Evolutionary conservation across 2,113 vertebrate species (phyloP), one percentile per base, ranked within the genome.

Genomic region (Seriola aureovittata): DNA sequence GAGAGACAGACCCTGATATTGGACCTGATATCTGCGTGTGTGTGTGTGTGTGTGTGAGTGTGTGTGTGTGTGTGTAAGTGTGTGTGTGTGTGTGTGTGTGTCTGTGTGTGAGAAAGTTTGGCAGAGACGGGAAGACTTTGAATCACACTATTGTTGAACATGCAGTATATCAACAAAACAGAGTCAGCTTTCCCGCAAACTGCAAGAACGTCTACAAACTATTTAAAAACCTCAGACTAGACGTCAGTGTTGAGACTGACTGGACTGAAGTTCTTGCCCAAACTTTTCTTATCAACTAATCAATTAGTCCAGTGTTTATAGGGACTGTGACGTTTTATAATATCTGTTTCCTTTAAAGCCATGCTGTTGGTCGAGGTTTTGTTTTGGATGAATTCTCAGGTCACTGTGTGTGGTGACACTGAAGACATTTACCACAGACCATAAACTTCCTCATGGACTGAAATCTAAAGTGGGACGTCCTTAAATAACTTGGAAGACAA

Each of bases 81-180:
- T 42, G 38, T 66, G 69, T 36, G 50, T 52, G 12, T 16, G 16
- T 40, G 46, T 48, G 25, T 42, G 40, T 46, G 25, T 25, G 25
- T 25, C 2, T 25, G 25, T 25, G 25, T 29, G 29, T 29, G 29
- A 29, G 29, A 29, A 29, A 50, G 64, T 75, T 5, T 48, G 58
- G 29, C 59, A 71, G 19, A 42, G 19, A 25, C 54, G 52, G 44
- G 23, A 3, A 54, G 4, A 40, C 17, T 40, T 69, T 79, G 75
- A 84, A 48, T 84, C 82, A 84, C 70, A 50, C 64, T 69, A 79
- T 84, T 84, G 82, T 84, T 79, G 34, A 32, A 79, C 29, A 7
- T 13, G 6, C n/a, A 14, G 32, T 42, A 16, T n/a, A 38, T 48
- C 32, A 36, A 62, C 57, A 75, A 63, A 16, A 54, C 46, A 57